Base-by-base conservation (phyloP, 2,888 invertebrate genomes). In the Drosophila paranaensis region DNA sequence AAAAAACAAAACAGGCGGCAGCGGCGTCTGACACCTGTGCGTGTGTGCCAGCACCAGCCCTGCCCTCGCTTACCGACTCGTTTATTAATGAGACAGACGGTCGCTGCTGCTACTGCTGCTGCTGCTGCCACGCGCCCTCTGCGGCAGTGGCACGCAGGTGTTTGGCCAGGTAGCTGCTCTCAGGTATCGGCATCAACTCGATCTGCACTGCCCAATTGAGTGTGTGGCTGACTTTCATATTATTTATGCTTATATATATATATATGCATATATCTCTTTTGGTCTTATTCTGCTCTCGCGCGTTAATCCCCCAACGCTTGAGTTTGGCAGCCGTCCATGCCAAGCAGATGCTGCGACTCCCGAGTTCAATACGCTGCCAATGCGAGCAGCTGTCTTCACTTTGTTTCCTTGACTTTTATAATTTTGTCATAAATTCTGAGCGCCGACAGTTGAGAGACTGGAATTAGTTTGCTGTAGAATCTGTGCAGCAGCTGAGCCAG, bases 1-100 rank as follows among this genome's bases (percentile, higher is more conserved):
- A n/a, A n/a, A n/a, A n/a, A n/a, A n/a, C n/a, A n/a, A n/a, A 67
- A 72, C 45, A 54, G 53, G 60, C 27, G 53, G 50, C 78, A 62
- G 53, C 74, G 53, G n/a, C 63, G 67, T 61, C 76, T 75, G 80
- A 77, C 82, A 82, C 82, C 82, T 86, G 80, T 82, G 82, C 77
- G 68, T 75, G 43, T 61, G 35, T 61, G 35, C 46, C 11, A 30
- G 40, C 27, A 48, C 50, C 40, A 39, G 6, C 57, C 13, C 48
- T 39, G 39, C 30, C 39, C n/a, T 35, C 14, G n/a, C 30, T 51
- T 16, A 46, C 40, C 65, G 57, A 60, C 54, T 85, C 63, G 68
- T 63, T 79, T 72, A 74, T 80, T 86, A 86, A 86, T 82, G 87
- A 82, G 80, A 64, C 72, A 70, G 55, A 61, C 51, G 71, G 70